Base-by-base conservation (phyloP, 1,140 invertebrate species). In the Mactra quadrangularis region DNA sequence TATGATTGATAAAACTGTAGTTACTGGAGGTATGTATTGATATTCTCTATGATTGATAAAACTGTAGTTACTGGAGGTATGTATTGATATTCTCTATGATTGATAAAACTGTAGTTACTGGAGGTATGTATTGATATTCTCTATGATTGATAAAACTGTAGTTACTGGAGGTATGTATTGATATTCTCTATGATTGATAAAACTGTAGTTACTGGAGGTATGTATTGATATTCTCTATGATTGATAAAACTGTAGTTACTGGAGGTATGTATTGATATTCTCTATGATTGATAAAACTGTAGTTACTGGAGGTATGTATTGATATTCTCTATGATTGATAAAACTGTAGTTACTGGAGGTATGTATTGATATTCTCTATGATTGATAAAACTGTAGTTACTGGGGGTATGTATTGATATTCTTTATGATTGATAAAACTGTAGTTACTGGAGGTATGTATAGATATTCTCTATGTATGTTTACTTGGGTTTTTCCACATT, bases 21-120 rank as follows among this genome's bases (percentile, higher is more conserved):
- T 96, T 89, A 97, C 97, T 3, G 96, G 95, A 83, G 97, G 94
- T 94, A 90, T 84, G 83, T 60, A 33, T 9, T 13, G 4, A n/a
- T 50, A 41, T 68, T 3, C 7, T 9, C 9, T 7, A 92, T 96
- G 35, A 93, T 94, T 83, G 93, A 94, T 38, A 86, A 90, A 0
- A 86, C 81, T 68, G 92, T 98, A 33, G 95, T 96, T 89, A 97
- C 97, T 3, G 96, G 95, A 83, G 97, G 94, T 94, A 90, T 84
- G 83, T 60, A 33, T 9, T 13, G 4, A n/a, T 50, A 41, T 68
- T 3, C 7, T 9, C 9, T 7, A 27, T n/a, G 9, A 57, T 57
- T 17, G 55, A 57, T 22, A n/a, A n/a, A 7, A 57, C 9, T 47
- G 45, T 11, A 11, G 45, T 47, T 47, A 47, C 45, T 47, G 45